Percentiles rank a stretch among this genome's conserved stretches.
These are phyloP conservation scores for Paracanthobrama guichenoti DNA, from an alignment of 2,113 vertebrate species.

Conservation along the genomic window DNA sequence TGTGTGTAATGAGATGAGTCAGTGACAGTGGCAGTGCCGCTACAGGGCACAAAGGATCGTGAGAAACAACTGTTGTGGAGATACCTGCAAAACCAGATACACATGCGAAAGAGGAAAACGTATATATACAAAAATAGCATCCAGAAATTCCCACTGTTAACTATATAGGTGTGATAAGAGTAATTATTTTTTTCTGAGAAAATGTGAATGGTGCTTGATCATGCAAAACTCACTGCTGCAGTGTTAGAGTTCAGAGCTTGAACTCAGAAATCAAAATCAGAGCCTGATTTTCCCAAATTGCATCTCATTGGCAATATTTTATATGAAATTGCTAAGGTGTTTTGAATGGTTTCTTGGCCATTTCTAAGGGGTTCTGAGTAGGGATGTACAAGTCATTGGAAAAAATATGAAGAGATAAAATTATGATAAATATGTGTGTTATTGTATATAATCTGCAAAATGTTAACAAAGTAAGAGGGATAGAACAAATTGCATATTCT, in stretches of 20 bases:
- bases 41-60: slow-evolving; percentile 31
- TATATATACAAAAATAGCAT: background rate
- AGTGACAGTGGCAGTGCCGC: background rate
- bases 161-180: background rate
- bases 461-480: too few species aligned
- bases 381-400: too few species aligned
- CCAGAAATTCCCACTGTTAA: background rate
- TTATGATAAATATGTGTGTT: too few species aligned
- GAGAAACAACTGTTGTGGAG: slow-evolving; percentile 20
- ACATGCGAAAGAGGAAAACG: background rate
- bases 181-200: background rate
- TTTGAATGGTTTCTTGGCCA: too few species aligned
- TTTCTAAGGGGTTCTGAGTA: too few species aligned
- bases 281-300: background rate
- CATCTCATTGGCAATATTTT: too few species aligned
- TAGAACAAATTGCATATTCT: too few species aligned
- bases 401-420: too few species aligned
- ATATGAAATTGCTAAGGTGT: background rate
- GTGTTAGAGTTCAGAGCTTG: background rate
- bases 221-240: background rate
- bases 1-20: slow-evolving; percentile 37
- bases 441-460: too few species aligned
- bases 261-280: too few species aligned
- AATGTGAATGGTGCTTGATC: background rate
- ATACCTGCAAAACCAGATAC: slow-evolving; percentile 40